phyloP scores from a whole-genome alignment of 2,888 invertebrate species.

The Cancer borealis region DNA sequence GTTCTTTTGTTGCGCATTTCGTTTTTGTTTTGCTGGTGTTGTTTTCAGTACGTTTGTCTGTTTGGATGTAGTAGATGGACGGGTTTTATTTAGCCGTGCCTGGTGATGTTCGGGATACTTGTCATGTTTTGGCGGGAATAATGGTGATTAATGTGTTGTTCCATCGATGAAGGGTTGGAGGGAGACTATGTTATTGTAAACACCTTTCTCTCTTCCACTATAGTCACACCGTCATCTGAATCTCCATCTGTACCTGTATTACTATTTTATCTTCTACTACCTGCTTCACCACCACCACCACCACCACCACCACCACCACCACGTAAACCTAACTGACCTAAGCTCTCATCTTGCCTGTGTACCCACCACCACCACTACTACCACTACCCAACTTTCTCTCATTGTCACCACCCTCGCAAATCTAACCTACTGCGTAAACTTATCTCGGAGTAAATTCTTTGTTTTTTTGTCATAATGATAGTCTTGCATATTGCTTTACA shows the following conservation, averaged over 20 bases:
- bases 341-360: not conserved
- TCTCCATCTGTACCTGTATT: not conserved
- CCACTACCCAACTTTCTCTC: not conserved
- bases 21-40: too few relatives aligned
- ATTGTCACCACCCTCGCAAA: not conserved
- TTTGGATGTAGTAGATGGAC: not conserved
- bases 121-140: not conserved
- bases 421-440: not conserved
- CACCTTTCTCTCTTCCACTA: not conserved
- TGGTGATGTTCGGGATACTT: not conserved
- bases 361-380: not conserved
- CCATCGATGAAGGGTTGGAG: not conserved
- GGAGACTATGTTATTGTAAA: not conserved
- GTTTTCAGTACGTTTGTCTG: not conserved
- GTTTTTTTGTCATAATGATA: not conserved
- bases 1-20: not conserved
- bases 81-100: not conserved
- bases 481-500: too few relatives aligned
- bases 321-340: not conserved
- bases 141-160: not conserved
- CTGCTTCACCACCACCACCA: not conserved
- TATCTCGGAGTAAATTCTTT: not conserved
- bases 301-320: conserved; percentile 5
- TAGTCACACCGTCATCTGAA: too few relatives aligned
- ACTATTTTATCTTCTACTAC: not conserved